Conservation (phyloP, 2,797 vertebrate genomes). For the Eupleurogrammus muticus region DNA sequence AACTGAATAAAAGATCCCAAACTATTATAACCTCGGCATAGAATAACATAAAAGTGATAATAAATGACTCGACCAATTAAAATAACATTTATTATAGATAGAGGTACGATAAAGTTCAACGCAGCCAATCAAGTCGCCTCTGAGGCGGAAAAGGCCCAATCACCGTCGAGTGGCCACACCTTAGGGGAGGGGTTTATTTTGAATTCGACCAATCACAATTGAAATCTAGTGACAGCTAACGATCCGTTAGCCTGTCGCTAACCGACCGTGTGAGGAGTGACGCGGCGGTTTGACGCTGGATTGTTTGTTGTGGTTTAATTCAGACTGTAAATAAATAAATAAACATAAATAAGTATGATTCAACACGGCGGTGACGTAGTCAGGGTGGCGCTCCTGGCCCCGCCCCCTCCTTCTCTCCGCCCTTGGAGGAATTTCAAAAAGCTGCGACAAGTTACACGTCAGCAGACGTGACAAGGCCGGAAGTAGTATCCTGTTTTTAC, state of each 20-base stretch:
- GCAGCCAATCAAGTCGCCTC: constrained; percentile 32
- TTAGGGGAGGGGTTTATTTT: constrained; percentile 49
- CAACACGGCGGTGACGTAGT: background rate
- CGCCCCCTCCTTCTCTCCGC: constrained; percentile 77
- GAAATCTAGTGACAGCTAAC: constrained; percentile 1
- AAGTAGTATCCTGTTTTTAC: background rate
- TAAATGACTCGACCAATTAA: background rate
- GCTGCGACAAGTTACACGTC: constrained; percentile 23
- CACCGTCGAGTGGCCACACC: background rate
- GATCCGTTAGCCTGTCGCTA: constrained; percentile 1
- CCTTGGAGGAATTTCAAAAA: constrained; percentile 80
- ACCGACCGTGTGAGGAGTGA: background rate
- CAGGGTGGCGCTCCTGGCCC: constrained; percentile 52
- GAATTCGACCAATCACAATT: constrained; percentile 68
- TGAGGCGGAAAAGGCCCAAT: constrained; percentile 29
- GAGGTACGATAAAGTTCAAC: background rate
- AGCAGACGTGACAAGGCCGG: constrained; percentile 15
- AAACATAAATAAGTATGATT: background rate
- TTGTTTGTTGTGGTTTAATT: background rate
- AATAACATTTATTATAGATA: no score
- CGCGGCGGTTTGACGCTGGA: accelerated
- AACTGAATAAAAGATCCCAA: no score
- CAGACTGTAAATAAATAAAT: background rate
- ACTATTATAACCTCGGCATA: background rate
- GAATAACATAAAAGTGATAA: background rate